Evolutionary conservation across 2,888 invertebrate species (phyloP).

Genomic region (Rosalia funebris): DNA sequence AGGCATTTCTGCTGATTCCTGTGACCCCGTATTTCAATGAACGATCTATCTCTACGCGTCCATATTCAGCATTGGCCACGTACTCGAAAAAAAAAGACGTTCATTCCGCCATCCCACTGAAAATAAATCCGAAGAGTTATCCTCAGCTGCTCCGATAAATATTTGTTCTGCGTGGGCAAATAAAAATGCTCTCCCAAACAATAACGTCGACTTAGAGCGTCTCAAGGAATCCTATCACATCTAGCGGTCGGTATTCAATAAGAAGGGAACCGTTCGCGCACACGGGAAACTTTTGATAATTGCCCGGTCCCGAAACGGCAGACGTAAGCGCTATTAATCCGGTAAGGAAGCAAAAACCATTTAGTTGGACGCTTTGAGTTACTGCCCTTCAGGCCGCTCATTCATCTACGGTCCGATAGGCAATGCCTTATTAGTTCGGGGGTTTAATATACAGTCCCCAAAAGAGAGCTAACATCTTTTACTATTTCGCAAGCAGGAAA

Average conservation of each 20-base stretch:
- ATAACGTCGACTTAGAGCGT: conserved; percentile 48
- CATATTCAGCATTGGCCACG: too few species aligned
- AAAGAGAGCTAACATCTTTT: too few species aligned
- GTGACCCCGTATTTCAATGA: too few species aligned
- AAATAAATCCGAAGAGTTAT: neutral
- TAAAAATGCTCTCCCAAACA: conserved; percentile 30
- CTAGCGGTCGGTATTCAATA: conserved; percentile 46
- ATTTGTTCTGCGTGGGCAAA: conserved; percentile 19
- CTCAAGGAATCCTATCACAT: conserved; percentile 46
- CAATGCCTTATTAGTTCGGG: too few species aligned
- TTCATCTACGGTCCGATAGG: conserved; percentile 38
- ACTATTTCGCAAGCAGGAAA: too few species aligned
- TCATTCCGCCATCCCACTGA: neutral
- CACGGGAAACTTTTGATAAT: conserved; percentile 53
- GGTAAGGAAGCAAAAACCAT: conserved; percentile 54
- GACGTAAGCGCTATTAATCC: conserved; percentile 57
- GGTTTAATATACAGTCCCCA: too few species aligned
- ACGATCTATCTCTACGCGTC: too few species aligned
- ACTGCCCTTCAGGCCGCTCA: conserved; percentile 45
- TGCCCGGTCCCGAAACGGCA: conserved; percentile 51
- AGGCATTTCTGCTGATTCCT: too few species aligned
- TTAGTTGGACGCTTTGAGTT: conserved; percentile 53
- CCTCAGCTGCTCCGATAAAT: conserved; percentile 12
- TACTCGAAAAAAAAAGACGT: too few species aligned
- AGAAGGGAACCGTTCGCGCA: conserved; percentile 36